phyloP scores from a whole-genome alignment of 2,888 invertebrate species.

The Himalopsyche tibetana region DNA sequence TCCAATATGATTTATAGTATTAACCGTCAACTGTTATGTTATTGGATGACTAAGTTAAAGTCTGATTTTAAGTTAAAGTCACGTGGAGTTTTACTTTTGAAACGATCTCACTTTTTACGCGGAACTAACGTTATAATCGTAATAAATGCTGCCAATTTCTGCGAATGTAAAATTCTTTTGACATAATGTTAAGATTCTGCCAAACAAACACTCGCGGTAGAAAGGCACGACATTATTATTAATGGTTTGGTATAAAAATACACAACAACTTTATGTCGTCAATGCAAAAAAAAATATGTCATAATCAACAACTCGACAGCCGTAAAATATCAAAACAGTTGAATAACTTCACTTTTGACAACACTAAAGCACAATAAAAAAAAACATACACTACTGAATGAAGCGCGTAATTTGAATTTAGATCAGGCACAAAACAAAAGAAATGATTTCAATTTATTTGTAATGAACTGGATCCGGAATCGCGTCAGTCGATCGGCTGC shows the following conservation, averaged over 20 bases:
- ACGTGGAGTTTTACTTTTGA: too few relatives aligned
- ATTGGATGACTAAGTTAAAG: too few relatives aligned
- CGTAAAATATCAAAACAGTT: conserved; percentile 1
- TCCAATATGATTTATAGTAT: too few relatives aligned
- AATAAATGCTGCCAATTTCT: too few relatives aligned
- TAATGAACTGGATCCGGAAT: background rate
- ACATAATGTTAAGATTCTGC: too few relatives aligned
- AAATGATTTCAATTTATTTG: conserved; percentile 2
- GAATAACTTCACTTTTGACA: conserved; percentile 18
- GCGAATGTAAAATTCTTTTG: too few relatives aligned
- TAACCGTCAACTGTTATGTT: too few relatives aligned
- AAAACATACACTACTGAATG: conserved; percentile 3
- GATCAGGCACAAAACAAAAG: background rate
- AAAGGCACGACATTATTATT: background rate
- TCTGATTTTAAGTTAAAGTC: too few relatives aligned
- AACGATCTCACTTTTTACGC: too few relatives aligned
- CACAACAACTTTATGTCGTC: background rate
- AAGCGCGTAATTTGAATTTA: conserved; percentile 4
- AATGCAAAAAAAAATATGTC: background rate
- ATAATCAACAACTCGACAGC: background rate
- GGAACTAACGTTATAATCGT: too few relatives aligned
- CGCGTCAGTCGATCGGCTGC: conserved; percentile 4
- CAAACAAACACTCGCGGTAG: background rate
- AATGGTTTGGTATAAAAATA: background rate
- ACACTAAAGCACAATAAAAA: conserved; percentile 6